A percentile compares a stretch with the other conserved stretches of the same genome.
Evolutionary conservation across 30 jellyfish, hydroid and myxozoan species (phyloP).

Genomic region (Pseudorhiza aurosa): DNA sequence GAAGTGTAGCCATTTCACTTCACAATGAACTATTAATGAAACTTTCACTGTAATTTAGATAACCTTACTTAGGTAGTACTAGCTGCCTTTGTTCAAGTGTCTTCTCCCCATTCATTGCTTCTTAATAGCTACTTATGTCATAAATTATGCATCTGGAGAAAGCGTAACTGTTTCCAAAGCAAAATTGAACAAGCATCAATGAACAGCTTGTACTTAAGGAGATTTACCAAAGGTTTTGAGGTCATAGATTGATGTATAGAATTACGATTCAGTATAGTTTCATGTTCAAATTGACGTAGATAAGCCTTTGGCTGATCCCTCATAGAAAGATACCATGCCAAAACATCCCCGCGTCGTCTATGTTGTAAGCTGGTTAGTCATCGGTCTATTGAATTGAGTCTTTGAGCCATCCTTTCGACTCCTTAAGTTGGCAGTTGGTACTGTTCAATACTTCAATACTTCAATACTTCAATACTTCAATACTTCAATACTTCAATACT

Average conservation of each 20-base stretch:
- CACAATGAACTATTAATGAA: background rate
- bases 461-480: too few relatives aligned
- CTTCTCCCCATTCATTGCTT: background rate
- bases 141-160: background rate
- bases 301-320: background rate
- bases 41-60: background rate
- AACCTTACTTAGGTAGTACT: background rate
- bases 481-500: too few relatives aligned
- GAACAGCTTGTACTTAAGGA: background rate
- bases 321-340: background rate
- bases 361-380: background rate
- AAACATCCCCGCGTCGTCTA: background rate
- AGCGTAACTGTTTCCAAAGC: slow-evolving; percentile 1
- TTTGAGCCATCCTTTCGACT: too few relatives aligned
- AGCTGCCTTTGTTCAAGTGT: background rate
- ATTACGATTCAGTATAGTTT: background rate
- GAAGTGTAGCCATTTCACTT: background rate
- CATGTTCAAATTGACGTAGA: background rate
- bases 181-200: background rate
- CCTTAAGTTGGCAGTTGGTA: too few relatives aligned
- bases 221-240: background rate
- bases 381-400: background rate
- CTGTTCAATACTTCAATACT: too few relatives aligned
- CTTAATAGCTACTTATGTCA: background rate
- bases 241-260: background rate